Conservation (phyloP, 2,888 invertebrate species). For the Deilephila porcellus region DNA sequence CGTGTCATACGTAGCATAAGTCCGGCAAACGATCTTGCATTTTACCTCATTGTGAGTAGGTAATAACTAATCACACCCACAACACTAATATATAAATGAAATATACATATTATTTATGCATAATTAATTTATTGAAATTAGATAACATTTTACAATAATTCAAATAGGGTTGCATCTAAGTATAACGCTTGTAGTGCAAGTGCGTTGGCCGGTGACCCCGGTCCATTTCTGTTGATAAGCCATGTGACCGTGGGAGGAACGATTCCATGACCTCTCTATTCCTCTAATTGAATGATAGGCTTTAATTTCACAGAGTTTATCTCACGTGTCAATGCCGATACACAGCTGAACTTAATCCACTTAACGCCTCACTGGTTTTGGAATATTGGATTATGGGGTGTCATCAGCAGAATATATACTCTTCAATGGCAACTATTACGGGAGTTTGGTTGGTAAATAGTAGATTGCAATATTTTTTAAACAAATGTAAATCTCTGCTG, state of each 20-base stretch:
- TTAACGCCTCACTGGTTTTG: not conserved
- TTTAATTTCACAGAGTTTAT: constrained; percentile 37
- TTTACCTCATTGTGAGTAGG: too few species aligned
- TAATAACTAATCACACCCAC: too few species aligned
- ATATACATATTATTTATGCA: not conserved
- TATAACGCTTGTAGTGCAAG: constrained; percentile 37
- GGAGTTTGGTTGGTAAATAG: not conserved
- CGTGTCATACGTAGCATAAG: too few species aligned
- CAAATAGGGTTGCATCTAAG: constrained; percentile 40
- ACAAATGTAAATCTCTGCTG: not conserved
- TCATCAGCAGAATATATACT: not conserved
- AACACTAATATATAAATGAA: not conserved
- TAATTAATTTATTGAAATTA: not conserved
- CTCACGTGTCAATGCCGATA: constrained; percentile 10
- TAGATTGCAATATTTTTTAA: not conserved
- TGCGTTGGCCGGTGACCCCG: constrained; percentile 51
- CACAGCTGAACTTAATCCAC: not conserved
- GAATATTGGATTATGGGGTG: not conserved
- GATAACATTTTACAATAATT: constrained; percentile 34
- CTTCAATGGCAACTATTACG: not conserved
- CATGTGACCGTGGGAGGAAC: constrained; percentile 66
- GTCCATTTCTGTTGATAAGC: constrained; percentile 62
- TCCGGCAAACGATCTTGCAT: too few species aligned
- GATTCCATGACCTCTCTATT: constrained; percentile 71
- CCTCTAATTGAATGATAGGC: constrained; percentile 70